Conservation (phyloP, 2,797 vertebrate genomes). For the Molossus alvarezi region DNA sequence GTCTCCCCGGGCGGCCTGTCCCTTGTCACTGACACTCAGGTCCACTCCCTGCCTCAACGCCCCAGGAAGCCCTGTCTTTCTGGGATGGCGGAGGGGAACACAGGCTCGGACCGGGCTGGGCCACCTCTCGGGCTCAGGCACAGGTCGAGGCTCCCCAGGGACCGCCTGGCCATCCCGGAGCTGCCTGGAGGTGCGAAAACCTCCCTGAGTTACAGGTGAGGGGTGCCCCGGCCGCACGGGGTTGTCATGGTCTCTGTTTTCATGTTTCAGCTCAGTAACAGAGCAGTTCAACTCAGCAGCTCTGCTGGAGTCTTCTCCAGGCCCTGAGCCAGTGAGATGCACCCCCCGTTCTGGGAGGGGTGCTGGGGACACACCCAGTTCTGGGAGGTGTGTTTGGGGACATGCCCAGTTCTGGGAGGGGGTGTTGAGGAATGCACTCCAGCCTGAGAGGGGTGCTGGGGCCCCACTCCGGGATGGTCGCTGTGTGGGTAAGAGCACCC, state of each 20-base stretch:
- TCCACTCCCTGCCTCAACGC: background rate
- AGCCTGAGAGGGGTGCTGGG: too few relatives aligned
- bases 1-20: background rate
- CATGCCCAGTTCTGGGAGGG: background rate
- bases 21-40: background rate
- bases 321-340: background rate
- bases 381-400: background rate
- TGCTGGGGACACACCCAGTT: too few relatives aligned
- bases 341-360: background rate
- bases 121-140: background rate
- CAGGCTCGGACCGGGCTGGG: background rate
- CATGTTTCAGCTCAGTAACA: background rate
- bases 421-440: too few relatives aligned
- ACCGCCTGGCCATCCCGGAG: background rate
- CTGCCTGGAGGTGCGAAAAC: background rate
- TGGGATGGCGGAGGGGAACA: background rate
- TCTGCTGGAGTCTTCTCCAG: background rate
- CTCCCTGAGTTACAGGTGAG: background rate
- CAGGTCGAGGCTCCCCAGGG: background rate
- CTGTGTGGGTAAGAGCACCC: background rate
- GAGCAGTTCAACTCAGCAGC: background rate
- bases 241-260: background rate
- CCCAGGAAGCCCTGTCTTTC: background rate
- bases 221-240: accelerated
- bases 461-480: background rate